Conservation (phyloP, 2,888 invertebrate species). For the Chaetoderma sp. region DNA sequence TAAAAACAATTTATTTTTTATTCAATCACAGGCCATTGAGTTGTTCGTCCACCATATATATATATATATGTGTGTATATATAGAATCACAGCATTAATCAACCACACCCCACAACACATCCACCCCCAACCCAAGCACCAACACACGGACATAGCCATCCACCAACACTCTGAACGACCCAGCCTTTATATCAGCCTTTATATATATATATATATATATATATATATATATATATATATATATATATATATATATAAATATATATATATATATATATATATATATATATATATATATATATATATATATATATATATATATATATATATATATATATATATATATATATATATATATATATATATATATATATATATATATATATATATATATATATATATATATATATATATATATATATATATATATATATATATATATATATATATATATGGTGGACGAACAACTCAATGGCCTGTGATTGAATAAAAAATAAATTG, state of each 20-base stretch:
- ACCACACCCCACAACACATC: too few species aligned
- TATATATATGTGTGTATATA: neutral
- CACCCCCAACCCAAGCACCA: too few species aligned
- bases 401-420: constrained; percentile 9
- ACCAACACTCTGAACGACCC: too few species aligned
- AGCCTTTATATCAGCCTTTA: too few species aligned
- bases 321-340: constrained; percentile 9
- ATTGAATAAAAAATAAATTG: too few species aligned
- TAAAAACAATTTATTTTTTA: too few species aligned
- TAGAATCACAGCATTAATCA: neutral
- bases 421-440: constrained; percentile 9
- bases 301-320: constrained; percentile 9
- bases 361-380: constrained; percentile 8
- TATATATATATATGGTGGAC: too few species aligned
- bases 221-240: constrained; percentile 7
- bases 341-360: constrained; percentile 9
- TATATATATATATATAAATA: constrained; percentile 7
- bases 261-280: constrained; percentile 9
- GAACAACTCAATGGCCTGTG: too few species aligned
- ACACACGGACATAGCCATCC: too few species aligned
- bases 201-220: constrained; percentile 8
- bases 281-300: constrained; percentile 9
- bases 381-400: constrained; percentile 9
- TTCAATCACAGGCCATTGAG: too few species aligned
- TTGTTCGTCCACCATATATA: too few species aligned